phyloP scores from a whole-genome alignment of 1,140 invertebrate genomes.

The Nautilus pompilius region DNA sequence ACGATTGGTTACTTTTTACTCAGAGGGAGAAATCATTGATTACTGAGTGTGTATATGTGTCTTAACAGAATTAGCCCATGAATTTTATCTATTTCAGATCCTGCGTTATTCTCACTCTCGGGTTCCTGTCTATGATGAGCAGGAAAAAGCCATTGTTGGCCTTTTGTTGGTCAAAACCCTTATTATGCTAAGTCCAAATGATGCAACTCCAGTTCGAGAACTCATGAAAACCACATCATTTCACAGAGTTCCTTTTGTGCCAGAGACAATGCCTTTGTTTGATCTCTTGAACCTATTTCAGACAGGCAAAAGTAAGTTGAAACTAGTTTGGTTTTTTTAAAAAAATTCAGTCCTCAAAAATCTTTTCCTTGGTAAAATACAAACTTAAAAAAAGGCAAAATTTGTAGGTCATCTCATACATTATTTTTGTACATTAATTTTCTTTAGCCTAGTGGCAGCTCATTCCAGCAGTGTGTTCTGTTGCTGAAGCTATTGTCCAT shows the following conservation, averaged over 20 bases:
- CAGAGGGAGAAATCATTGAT: too few relatives aligned
- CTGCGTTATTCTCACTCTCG: constrained; percentile 36
- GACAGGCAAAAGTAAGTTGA: constrained; percentile 47
- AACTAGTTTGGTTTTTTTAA: too few relatives aligned
- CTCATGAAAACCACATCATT: constrained; percentile 24
- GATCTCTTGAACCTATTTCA: constrained; percentile 48
- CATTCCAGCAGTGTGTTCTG: too few relatives aligned
- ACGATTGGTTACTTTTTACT: too few relatives aligned
- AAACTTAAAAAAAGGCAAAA: background rate
- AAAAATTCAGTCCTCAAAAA: too few relatives aligned
- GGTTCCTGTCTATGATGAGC: constrained; percentile 42
- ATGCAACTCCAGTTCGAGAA: constrained; percentile 23
- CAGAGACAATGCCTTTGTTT: constrained; percentile 37
- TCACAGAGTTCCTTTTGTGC: constrained; percentile 24
- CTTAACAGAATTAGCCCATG: too few relatives aligned
- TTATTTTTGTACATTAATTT: too few relatives aligned
- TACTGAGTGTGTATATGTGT: too few relatives aligned
- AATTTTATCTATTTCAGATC: constrained; percentile 26
- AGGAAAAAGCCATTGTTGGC: constrained; percentile 28
- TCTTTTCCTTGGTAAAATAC: background rate
- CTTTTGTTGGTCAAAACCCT: constrained; percentile 43
- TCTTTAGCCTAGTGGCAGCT: too few relatives aligned
- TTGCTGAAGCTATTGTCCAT: too few relatives aligned
- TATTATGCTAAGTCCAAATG: constrained; percentile 37
- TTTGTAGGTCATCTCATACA: too few relatives aligned